A percentile compares a stretch with the other conserved stretches of the same genome.
Conservation (phyloP, 2,888 invertebrate genomes). For the Eupithecia insigniata region DNA sequence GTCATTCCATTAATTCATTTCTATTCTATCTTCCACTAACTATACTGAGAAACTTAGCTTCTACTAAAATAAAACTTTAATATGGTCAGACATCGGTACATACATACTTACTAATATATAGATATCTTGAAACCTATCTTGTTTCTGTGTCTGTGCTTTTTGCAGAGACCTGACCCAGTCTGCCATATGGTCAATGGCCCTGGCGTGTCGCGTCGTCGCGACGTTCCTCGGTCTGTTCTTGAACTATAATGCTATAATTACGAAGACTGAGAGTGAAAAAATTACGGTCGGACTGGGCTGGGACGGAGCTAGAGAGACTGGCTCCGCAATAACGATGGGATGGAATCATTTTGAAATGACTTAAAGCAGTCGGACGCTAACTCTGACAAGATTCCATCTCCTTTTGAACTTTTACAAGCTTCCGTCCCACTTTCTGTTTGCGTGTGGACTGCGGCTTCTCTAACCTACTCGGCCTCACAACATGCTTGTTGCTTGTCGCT, state of each 20-base stretch:
- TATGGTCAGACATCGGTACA: neutral
- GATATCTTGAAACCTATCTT: neutral
- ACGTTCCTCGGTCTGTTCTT: no score
- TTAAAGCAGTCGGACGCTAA: no score
- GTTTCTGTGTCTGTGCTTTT: conserved; percentile 16
- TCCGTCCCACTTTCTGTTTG: no score
- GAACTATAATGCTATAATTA: conserved; percentile 23
- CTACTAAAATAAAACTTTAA: neutral
- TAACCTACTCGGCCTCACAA: no score
- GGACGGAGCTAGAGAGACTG: neutral
- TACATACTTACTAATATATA: no score
- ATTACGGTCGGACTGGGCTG: neutral
- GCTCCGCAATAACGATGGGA: neutral
- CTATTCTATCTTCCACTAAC: neutral
- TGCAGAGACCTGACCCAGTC: conserved; percentile 20
- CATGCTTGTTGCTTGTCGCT: no score
- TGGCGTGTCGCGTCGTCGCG: conserved; percentile 42
- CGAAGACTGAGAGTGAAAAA: conserved; percentile 23
- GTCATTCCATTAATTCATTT: neutral
- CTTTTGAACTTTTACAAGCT: no score
- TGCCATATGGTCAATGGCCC: conserved; percentile 69
- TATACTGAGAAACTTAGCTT: neutral
- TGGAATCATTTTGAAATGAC: no score
- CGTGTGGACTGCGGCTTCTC: no score
- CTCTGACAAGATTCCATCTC: no score